Conservation (phyloP, 2,888 invertebrate genomes). For the Thumatha senex region DNA sequence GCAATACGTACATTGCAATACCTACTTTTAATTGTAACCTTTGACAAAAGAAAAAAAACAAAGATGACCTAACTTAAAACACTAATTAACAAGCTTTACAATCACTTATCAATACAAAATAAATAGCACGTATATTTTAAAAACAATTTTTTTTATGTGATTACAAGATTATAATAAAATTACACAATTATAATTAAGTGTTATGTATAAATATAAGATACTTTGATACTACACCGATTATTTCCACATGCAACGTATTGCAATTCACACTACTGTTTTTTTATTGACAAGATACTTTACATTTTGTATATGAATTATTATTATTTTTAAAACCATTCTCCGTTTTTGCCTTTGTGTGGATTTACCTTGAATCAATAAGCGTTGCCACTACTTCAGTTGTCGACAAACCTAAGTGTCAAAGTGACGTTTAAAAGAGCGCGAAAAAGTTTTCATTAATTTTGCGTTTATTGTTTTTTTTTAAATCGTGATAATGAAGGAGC, state of each 20-base stretch:
- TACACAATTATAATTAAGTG: conserved; percentile 28
- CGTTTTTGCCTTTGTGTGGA: conserved; percentile 48
- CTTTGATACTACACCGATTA: conserved; percentile 23
- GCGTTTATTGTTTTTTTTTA: conserved; percentile 19
- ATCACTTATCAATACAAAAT: no score
- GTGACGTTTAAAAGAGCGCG: conserved; percentile 75
- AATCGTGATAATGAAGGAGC: conserved; percentile 67
- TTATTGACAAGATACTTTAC: conserved; percentile 26
- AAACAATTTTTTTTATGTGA: no score
- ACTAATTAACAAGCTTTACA: no score
- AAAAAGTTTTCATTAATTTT: conserved; percentile 40
- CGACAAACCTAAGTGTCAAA: conserved; percentile 65
- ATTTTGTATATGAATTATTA: conserved; percentile 22
- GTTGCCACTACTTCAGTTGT: conserved; percentile 52
- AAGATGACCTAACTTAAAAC: no score
- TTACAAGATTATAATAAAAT: no score
- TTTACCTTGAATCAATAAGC: conserved; percentile 63
- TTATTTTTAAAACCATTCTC: conserved; percentile 35
- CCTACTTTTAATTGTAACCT: no score
- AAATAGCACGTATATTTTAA: no score
- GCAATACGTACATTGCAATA: no score
- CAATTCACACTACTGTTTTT: conserved; percentile 32
- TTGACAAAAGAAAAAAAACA: no score
- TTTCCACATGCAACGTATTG: conserved; percentile 33
- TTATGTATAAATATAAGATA: conserved; percentile 48